Percentiles rank a stretch among this genome's conserved stretches.
phyloP scores from a whole-genome alignment of 2,113 vertebrate genomes.

The Aleadryas rufinucha region DNA sequence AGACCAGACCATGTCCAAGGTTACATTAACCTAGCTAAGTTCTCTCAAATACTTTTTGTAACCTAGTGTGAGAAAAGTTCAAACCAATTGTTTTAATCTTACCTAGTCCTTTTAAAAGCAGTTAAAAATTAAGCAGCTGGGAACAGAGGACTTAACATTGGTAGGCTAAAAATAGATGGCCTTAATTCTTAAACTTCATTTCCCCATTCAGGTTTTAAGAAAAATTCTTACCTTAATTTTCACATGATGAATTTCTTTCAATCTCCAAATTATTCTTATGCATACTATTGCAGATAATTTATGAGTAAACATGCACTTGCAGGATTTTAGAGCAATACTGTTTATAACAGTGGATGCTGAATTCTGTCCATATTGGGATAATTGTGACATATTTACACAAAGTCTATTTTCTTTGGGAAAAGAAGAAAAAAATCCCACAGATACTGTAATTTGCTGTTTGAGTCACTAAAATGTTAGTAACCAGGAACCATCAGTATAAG shows the following conservation, averaged over 20 bases:
- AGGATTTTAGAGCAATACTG: background rate
- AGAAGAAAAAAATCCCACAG: background rate
- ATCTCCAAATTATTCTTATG: background rate
- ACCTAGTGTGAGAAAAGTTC: background rate
- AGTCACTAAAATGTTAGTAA: background rate
- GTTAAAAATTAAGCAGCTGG: background rate
- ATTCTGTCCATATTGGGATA: background rate
- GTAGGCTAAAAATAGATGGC: background rate
- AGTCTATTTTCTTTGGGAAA: background rate
- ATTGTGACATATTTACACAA: background rate
- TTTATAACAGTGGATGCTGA: background rate
- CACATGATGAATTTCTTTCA: background rate
- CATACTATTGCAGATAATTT: background rate
- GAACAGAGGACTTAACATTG: background rate
- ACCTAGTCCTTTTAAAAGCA: background rate
- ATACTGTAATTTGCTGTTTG: background rate
- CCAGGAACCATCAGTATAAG: background rate
- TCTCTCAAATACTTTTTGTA: background rate
- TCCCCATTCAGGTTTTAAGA: background rate
- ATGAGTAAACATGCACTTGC: background rate
- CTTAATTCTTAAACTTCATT: background rate
- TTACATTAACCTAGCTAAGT: background rate
- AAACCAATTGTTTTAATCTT: background rate
- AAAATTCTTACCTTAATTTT: background rate
- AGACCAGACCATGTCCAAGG: background rate